phyloP scores from a whole-genome alignment of 2,797 vertebrate species.

The Vireo griseus region DNA sequence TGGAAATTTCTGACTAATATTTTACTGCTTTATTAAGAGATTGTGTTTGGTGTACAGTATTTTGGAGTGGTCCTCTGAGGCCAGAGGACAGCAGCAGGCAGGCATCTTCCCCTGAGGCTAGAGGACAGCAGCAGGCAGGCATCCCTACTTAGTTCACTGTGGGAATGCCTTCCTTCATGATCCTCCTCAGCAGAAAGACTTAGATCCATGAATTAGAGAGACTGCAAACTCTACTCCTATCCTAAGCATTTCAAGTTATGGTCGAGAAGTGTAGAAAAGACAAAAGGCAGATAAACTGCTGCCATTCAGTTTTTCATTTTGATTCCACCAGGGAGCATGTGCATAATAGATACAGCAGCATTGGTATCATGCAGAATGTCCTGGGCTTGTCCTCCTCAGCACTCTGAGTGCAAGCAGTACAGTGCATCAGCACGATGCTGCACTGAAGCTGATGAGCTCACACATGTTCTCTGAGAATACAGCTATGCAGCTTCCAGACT shows the following conservation, averaged over 20 bases:
- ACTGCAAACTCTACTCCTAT: background rate
- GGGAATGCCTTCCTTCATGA: background rate
- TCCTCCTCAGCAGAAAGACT: background rate
- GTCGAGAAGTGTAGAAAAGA: background rate
- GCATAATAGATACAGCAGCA: background rate
- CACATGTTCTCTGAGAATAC: background rate
- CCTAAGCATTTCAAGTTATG: background rate
- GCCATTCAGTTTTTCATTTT: background rate
- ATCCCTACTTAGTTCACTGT: background rate
- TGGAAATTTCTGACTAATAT: conserved; percentile 30
- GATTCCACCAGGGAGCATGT: background rate
- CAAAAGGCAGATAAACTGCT: background rate
- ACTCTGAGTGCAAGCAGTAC: background rate
- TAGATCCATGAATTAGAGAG: background rate
- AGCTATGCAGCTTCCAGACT: background rate
- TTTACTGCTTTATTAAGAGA: conserved; percentile 42
- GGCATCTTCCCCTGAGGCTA: background rate
- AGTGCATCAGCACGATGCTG: background rate
- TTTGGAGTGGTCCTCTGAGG: background rate
- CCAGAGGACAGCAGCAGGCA: background rate
- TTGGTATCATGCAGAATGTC: background rate
- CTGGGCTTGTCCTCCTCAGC: background rate
- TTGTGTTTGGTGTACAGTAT: background rate
- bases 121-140: background rate
- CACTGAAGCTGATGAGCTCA: background rate